Evolutionary conservation across 1,140 invertebrate genomes (phyloP), one percentile per base, ranked within the genome.

Genomic region (Halictus rubicundus): DNA sequence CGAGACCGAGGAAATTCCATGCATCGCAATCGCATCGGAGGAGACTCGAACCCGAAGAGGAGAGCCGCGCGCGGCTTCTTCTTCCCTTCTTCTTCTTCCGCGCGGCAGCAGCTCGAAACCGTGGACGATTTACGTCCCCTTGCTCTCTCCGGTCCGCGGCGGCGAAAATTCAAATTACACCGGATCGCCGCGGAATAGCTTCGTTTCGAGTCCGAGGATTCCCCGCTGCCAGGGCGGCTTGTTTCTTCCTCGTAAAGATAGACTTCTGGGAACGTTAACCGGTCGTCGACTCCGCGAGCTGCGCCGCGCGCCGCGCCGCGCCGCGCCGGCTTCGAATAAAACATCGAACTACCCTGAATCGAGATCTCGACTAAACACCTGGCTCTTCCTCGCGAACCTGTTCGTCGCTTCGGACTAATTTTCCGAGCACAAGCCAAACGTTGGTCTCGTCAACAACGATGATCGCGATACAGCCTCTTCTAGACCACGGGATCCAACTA

Each of bases 181-280:
- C 19, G 49, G 46, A 16, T 49, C 46, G 46, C 39, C 46, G 46
- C 46, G 16, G 14, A 21, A 16, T 52, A 16, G 3, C 16, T 52
- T 21, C 49, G 49, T 52, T 52, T 19, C 49, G 49, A 52, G 49
- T 16, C 3, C 49, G 49, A 52, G 16, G 49, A 52, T 21, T 52
- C 49, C 0, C 49, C 49, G 49, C 49, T 52, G 5, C 16, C 49
- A 52, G 49, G 49, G 49, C 16, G 21, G 54, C 21, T 32, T 32
- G 32, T 32, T 57, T 9, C 21, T 57, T n/a, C 21, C 21, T 57
- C 54, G 54, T 9, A n/a, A 57, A n/a, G 54, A 9, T 57, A 57
- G 54, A 57, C 54, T n/a, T 57, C 54, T 57, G 19, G 54, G 54
- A 57, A 57, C 54, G 19, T 57, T 57, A 57, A 57, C 54, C 54